Base-by-base conservation (phyloP, 2,888 invertebrate genomes). In the Drosophila colorata region DNA sequence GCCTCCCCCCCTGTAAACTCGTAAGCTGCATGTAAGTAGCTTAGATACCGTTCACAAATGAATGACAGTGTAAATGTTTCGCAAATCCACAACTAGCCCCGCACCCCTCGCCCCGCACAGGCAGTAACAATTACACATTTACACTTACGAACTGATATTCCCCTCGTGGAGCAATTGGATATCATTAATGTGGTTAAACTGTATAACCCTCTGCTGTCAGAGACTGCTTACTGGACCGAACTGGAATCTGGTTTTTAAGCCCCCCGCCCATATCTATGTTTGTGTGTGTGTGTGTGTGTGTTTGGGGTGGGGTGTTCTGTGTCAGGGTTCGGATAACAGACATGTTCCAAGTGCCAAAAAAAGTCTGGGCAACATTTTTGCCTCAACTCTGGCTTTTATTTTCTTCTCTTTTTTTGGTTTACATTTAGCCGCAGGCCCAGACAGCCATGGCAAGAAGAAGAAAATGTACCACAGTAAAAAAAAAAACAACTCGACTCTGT, bases 181-280 rank as follows among this genome's bases (percentile, higher is more conserved):
- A 81, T 66, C 78, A 78, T 87, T 85, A 85, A 78, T 87, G 81
- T 47, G 82, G 85, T 87, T 87, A 71, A 87, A 61, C 64, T 69
- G 73, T 67, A 64, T 80, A 77, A 69, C 69, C 69, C 64, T 16
- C 49, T 57, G 47, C 66, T 78, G 68, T 53, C 68, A 51, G 67
- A 31, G 44, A 20, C 52, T 53, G 52, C 56, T 66, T 74, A 53
- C 57, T 49, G 57, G 20, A 43, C 69, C 58, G 18, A 56, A 43
- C 14, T 16, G 46, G 31, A 31, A 61, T 47, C 47, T 58, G 23
- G 5, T 18, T 40, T 38, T 58, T 18, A 9, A 20, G n/a, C 25
- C 14, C 31, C 31, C 18, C 35, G 18, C 35, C 5, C 4, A 9
- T 40, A 11, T n/a, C 5, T 18, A 1, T 16, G 25, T 20, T 18